These are phyloP conservation scores for Muricea muricata DNA, from an alignment of 92 coral and sea anemone genomes.

Conservation along the genomic window DNA sequence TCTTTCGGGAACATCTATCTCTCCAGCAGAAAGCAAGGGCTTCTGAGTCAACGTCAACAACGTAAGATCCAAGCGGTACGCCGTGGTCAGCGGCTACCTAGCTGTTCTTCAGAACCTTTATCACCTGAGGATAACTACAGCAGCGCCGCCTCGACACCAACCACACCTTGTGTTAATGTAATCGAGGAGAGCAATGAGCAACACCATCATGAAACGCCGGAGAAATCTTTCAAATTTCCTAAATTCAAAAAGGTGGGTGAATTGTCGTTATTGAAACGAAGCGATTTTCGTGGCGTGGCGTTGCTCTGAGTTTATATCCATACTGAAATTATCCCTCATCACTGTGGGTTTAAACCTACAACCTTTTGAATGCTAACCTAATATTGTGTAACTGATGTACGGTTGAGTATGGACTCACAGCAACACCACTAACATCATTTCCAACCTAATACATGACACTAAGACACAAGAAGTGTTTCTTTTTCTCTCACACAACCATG, in stretches of 20 bases:
- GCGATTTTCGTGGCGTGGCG: too few relatives aligned
- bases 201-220: conserved; percentile 30
- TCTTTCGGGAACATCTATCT: not conserved
- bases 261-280: too few relatives aligned
- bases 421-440: too few relatives aligned
- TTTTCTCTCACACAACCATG: too few relatives aligned
- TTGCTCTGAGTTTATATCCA: too few relatives aligned
- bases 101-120: conserved; percentile 94
- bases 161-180: conserved; percentile 76
- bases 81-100: conserved; percentile 70
- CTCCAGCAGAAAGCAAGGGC: conserved; percentile 22
- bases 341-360: too few relatives aligned
- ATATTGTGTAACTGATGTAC: too few relatives aligned
- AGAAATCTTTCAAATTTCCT: conserved; percentile 43
- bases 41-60: conserved; percentile 25
- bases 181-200: conserved; percentile 68
- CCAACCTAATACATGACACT: too few relatives aligned
- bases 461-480: too few relatives aligned
- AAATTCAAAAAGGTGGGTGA: conserved; percentile 29
- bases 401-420: too few relatives aligned
- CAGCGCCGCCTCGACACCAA: conserved; percentile 89
- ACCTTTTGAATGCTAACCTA: too few relatives aligned
- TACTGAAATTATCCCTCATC: too few relatives aligned
- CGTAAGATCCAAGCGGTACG: conserved; percentile 33
- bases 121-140: conserved; percentile 98